Evolutionary conservation across 2,113 vertebrate species (phyloP).

Genomic region (Hippocampus barbouri): DNA sequence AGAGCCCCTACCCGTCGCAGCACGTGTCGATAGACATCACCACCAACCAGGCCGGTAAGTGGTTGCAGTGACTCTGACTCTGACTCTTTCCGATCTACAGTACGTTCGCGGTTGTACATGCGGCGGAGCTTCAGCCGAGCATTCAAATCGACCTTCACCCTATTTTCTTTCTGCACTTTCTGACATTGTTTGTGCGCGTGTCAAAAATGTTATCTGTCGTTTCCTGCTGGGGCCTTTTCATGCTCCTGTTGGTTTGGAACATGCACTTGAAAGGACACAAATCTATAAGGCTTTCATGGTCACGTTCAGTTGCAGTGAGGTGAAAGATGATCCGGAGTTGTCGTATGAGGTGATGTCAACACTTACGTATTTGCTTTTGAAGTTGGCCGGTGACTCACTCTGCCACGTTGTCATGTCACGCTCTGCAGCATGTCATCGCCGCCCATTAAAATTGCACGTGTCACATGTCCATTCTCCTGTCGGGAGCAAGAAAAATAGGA

Average conservation of each 20-base stretch:
- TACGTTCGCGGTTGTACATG: neutral
- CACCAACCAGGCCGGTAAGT: conserved; percentile 95
- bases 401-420: neutral
- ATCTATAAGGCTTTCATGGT: conserved; percentile 1
- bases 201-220: conserved; percentile 21
- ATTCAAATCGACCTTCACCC: conserved; percentile 38
- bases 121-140: conserved; percentile 32
- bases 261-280: neutral
- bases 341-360: neutral
- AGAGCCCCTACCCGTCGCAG: conserved; percentile 92
- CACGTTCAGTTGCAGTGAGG: conserved; percentile 17
- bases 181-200: conserved; percentile 4
- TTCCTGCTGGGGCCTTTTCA: conserved; percentile 23
- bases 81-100: neutral
- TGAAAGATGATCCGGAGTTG: conserved; percentile 21
- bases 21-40: conserved; percentile 95
- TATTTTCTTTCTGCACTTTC: conserved; percentile 3
- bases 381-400: neutral
- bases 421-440: neutral
- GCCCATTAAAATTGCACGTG: neutral
- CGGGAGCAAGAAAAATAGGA: too few species aligned
- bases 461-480: neutral
- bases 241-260: conserved; percentile 33
- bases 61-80: neutral
- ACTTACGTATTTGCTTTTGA: neutral